Conservation (phyloP, 2,888 invertebrate species). For the Nomada fucata region DNA sequence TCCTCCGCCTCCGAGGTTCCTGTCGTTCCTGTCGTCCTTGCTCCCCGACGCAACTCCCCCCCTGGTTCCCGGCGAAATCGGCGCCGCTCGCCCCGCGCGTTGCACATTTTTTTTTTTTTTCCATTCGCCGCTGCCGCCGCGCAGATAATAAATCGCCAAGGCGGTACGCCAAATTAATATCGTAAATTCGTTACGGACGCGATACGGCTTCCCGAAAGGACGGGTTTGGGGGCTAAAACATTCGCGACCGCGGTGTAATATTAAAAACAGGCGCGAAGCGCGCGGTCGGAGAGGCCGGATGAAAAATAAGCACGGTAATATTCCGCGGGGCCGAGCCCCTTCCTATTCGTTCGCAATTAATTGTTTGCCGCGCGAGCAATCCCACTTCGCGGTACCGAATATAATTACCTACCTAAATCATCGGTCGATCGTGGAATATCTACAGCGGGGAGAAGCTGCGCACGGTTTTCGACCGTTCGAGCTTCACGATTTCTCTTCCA, state of each 20-base stretch:
- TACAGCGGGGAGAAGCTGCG: slow-evolving; percentile 47
- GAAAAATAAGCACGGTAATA: slow-evolving; percentile 75
- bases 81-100: slow-evolving; percentile 11
- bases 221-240: slow-evolving; percentile 64
- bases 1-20: background rate
- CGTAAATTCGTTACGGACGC: slow-evolving; percentile 75
- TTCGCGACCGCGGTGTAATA: slow-evolving; percentile 76
- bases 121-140: slow-evolving; percentile 49
- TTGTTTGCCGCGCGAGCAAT: slow-evolving; percentile 75
- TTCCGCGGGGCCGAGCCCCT: slow-evolving; percentile 67
- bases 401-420: slow-evolving; percentile 75
- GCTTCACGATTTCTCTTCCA: background rate
- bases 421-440: slow-evolving; percentile 71
- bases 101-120: slow-evolving; percentile 20
- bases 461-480: slow-evolving; percentile 9
- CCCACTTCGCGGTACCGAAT: slow-evolving; percentile 75
- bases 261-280: slow-evolving; percentile 75
- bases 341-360: slow-evolving; percentile 74
- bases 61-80: slow-evolving; percentile 8
- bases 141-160: slow-evolving; percentile 74
- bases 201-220: slow-evolving; percentile 63
- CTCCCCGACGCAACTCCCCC: background rate
- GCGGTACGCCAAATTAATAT: slow-evolving; percentile 74
- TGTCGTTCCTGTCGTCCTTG: background rate
- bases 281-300: slow-evolving; percentile 66